Evolutionary conservation across 2,888 invertebrate species (phyloP), one percentile per base, ranked within the genome.

Genomic region (Platynereis dumerilii): DNA sequence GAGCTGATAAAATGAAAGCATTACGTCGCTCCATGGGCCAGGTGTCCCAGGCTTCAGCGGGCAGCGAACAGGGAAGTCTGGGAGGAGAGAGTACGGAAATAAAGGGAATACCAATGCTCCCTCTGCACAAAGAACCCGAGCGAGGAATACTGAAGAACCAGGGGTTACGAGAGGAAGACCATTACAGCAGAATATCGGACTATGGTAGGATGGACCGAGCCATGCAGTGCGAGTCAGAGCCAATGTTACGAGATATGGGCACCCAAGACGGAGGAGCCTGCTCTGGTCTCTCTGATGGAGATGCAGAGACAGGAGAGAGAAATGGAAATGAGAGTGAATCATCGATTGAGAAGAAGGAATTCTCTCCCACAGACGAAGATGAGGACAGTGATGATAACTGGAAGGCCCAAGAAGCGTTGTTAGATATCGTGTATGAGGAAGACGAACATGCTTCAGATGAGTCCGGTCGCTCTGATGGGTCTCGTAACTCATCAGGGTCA

Each of bases 91-190:
- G 63, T 29, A 57, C 65, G 0, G 71, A 71, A 39, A 27, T 69
- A 29, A 69, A 68, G 39, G 60, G 61, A 7, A 34, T 57, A 7
- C 34, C 39, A 45, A 29, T 58, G 15, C 27, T 53, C 0, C 34
- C 69, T 0, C 59, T 67, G 29, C 54, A 65, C n/a, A 75, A 76
- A 69, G 54, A 65, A 15, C 81, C 82, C 15, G 80, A 80, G 69
- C 76, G 76, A 48, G 80, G 81, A 7, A 81, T 81, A 58, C 73
- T 82, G 42, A 82, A 82, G 64, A 82, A 82, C 63, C 45, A 45
- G 39, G 29, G 42, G 45, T 26, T 45, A 12, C 53, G 58, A 29
- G 28, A 44, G 17, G 45, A 26, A 24, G 45, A 45, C 45, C 44
- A 44, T 45, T 44, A 58, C 34, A 39, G 24, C 22, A 15, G 22